Base-by-base conservation (phyloP, 2,888 invertebrate species). In the Drymonia ruficornis region DNA sequence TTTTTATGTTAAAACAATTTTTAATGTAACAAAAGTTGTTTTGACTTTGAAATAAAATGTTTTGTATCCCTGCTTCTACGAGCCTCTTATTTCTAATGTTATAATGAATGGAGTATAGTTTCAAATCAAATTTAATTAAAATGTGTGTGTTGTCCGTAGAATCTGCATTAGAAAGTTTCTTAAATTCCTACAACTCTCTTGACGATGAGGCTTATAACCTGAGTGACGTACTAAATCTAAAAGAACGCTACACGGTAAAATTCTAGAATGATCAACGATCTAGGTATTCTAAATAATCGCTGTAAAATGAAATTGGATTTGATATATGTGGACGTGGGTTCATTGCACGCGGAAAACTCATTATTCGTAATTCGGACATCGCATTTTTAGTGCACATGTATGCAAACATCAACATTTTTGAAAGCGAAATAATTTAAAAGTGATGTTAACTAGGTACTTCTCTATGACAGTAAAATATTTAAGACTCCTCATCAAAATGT, bases 301-400 rank as follows among this genome's bases (percentile, higher is more conserved):
- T 13, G 43, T 43, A 43, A 43, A 43, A 19, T 19, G 19, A 19
- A 43, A 43, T 19, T 43, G 5, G 23, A 43, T 43, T 43, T 19
- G 19, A 19, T 13, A 43, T 19, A 13, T 13, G 43, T 19, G 12
- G 12, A 13, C 40, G 40, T 13, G 43, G 15, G 43, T 43, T 43
- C 43, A 19, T 43, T 43, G 43, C 43, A 11, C 43, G 18, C 43
- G 13, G 19, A 43, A 19, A 43, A 43, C 5, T 3, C 19, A 43
- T 43, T 43, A 43, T 19, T 43, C 43, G 43, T 43, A 43, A 43
- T 43, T 5, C 43, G 43, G 43, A 43, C 43, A 43, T 19, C 43
- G 12, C 43, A 19, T 19, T 43, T n/a, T 19, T 13, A 19, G 43
- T 43, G 43, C 19, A 43, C 12, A 31, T 31, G 13, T 36, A 40